These are phyloP conservation scores for Paraplagusia blochii DNA, from an alignment of 2,113 vertebrate genomes.

Conservation along the genomic window DNA sequence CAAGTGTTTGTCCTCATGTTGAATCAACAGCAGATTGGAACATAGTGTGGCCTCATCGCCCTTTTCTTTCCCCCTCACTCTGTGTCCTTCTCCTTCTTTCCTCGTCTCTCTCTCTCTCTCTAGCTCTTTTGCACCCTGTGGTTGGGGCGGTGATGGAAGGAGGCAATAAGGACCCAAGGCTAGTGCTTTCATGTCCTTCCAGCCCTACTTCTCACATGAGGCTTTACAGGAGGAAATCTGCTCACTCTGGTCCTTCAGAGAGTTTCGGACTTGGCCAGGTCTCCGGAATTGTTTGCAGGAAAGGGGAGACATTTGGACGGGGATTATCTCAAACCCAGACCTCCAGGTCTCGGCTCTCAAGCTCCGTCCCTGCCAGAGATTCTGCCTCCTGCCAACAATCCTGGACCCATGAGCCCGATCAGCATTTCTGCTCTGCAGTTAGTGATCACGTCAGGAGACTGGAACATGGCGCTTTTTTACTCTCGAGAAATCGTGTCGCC, in stretches of 20 bases:
- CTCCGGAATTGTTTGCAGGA: constrained; percentile 55
- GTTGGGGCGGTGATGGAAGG: neutral
- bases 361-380: too few relatives aligned
- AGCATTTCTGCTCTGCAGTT: too few relatives aligned
- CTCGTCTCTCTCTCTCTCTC: too few relatives aligned
- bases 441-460: too few relatives aligned
- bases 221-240: constrained; percentile 48
- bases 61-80: too few relatives aligned
- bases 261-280: constrained; percentile 33
- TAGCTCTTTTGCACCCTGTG: too few relatives aligned
- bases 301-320: constrained; percentile 61
- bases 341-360: constrained; percentile 41
- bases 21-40: too few relatives aligned
- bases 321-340: constrained; percentile 55
- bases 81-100: too few relatives aligned
- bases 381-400: constrained; percentile 30
- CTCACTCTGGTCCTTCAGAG: constrained; percentile 43
- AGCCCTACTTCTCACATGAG: constrained; percentile 39
- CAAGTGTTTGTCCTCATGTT: too few relatives aligned
- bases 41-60: too few relatives aligned
- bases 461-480: too few relatives aligned
- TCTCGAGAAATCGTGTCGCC: too few relatives aligned
- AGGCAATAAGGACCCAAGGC: constrained; percentile 27
- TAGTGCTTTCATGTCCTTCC: constrained; percentile 65
- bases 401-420: constrained; percentile 1